These are phyloP conservation scores for Ganaspis brasiliensis DNA, from an alignment of 2,888 invertebrate species.

Conservation along the genomic window DNA sequence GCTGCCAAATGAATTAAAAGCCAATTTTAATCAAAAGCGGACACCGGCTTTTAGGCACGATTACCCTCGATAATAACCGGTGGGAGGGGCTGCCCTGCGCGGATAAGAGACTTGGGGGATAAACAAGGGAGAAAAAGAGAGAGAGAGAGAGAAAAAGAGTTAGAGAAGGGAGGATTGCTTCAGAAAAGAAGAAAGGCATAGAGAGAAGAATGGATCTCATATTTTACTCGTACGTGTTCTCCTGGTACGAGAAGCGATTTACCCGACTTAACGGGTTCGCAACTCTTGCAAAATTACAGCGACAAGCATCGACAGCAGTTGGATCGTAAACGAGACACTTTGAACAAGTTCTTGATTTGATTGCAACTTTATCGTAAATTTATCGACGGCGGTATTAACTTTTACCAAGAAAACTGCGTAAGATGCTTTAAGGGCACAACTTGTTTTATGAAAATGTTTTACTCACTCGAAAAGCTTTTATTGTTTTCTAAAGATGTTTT, in stretches of 20 bases:
- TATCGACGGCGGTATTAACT: background rate
- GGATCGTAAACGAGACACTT: conserved; percentile 29
- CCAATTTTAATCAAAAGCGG: conserved; percentile 81
- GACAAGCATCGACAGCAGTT: background rate
- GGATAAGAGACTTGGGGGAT: conserved; percentile 52
- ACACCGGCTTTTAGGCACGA: conserved; percentile 79
- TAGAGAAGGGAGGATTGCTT: background rate
- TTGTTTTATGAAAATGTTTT: background rate
- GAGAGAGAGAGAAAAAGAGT: conserved; percentile 50
- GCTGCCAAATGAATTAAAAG: conserved; percentile 81
- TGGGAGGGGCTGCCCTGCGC: conserved; percentile 70
- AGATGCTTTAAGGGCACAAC: background rate
- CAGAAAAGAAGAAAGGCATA: conserved; percentile 22
- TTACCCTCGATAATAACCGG: conserved; percentile 80
- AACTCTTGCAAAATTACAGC: conserved; percentile 55
- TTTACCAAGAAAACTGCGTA: background rate
- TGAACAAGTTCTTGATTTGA: conserved; percentile 5
- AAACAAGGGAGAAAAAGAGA: conserved; percentile 51
- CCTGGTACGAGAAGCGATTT: conserved; percentile 70
- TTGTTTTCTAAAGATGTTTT: no score
- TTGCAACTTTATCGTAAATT: conserved; percentile 1
- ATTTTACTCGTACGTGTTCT: conserved; percentile 76
- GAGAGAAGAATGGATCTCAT: conserved; percentile 74
- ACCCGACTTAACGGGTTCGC: conserved; percentile 63
- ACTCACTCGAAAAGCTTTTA: no score